These are phyloP conservation scores for Chamaea fasciata DNA, from an alignment of 2,113 vertebrate species.

Conservation along the genomic window DNA sequence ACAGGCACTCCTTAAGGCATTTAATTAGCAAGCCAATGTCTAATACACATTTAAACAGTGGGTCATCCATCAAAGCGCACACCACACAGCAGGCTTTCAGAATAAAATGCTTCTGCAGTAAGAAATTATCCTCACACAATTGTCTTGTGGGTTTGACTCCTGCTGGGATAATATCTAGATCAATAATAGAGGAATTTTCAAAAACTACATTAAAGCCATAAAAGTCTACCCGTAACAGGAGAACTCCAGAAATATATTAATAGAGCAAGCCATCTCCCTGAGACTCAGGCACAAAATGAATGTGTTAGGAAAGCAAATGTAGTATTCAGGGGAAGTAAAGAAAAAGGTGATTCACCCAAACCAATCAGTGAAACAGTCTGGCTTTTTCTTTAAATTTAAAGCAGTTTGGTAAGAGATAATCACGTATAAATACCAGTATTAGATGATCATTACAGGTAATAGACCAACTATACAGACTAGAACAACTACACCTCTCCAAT, in stretches of 20 bases:
- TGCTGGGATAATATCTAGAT: constrained; percentile 76
- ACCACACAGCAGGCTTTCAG: constrained; percentile 65
- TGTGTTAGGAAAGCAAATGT: constrained; percentile 46
- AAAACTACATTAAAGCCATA: constrained; percentile 70
- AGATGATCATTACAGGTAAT: constrained; percentile 30
- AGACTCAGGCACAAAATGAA: constrained; percentile 45
- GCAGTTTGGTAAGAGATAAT: constrained; percentile 22
- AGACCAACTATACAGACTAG: neutral
- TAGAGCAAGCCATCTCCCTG: constrained; percentile 55
- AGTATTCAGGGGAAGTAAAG: neutral
- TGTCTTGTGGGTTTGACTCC: constrained; percentile 69
- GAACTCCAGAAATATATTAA: constrained; percentile 66
- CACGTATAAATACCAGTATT: neutral
- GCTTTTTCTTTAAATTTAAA: constrained; percentile 16
- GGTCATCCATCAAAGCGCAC: constrained; percentile 67
- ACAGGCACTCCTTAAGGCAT: constrained; percentile 54
- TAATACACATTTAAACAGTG: constrained; percentile 68
- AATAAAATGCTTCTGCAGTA: constrained; percentile 69
- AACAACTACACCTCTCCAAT: constrained; percentile 12
- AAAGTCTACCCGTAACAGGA: constrained; percentile 63
- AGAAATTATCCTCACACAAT: constrained; percentile 72
- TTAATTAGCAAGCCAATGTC: constrained; percentile 68
- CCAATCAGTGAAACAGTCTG: constrained; percentile 18
- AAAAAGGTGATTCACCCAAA: constrained; percentile 32
- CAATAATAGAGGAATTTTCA: constrained; percentile 72